Conservation (phyloP, 2,797 vertebrate genomes). For the Danio aesculapii region DNA sequence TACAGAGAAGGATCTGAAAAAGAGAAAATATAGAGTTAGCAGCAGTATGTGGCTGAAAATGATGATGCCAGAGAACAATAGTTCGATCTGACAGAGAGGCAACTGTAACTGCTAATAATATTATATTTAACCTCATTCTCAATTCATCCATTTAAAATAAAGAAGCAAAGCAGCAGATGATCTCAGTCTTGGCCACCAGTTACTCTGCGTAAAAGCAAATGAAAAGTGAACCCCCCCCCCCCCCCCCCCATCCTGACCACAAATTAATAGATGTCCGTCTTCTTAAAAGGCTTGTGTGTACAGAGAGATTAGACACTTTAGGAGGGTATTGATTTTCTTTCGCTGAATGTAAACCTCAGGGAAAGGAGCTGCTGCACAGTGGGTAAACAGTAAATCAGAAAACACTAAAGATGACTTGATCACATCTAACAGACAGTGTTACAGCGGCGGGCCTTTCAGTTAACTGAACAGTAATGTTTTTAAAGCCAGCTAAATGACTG, state of each 20-base stretch:
- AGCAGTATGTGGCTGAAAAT: too few relatives aligned
- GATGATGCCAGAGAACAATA: too few relatives aligned
- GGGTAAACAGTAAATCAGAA: background rate
- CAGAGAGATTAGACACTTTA: conserved; percentile 8
- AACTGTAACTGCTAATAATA: conserved; percentile 21
- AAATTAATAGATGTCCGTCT: conserved; percentile 45
- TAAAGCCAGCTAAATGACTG: background rate
- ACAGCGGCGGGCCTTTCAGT: background rate
- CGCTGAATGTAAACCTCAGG: conserved; percentile 23
- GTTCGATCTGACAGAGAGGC: too few relatives aligned
- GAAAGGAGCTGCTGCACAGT: conserved; percentile 37
- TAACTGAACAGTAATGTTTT: background rate
- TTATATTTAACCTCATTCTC: conserved; percentile 15
- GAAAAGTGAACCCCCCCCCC: conserved; percentile 9
- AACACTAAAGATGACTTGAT: background rate
- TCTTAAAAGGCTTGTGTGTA: conserved; percentile 32
- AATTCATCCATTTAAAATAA: conserved; percentile 36
- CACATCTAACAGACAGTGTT: background rate
- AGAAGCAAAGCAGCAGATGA: conserved; percentile 18
- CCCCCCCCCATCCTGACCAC: background rate
- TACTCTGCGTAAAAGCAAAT: conserved; percentile 25
- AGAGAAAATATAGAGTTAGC: too few relatives aligned
- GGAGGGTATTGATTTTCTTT: conserved; percentile 47
- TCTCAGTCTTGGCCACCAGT: background rate
- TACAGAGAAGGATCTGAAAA: too few relatives aligned